A percentile compares a stretch with the other conserved stretches of the same genome.
phyloP scores from a whole-genome alignment of 1,140 invertebrate species.

The Cotesia chilonis region DNA sequence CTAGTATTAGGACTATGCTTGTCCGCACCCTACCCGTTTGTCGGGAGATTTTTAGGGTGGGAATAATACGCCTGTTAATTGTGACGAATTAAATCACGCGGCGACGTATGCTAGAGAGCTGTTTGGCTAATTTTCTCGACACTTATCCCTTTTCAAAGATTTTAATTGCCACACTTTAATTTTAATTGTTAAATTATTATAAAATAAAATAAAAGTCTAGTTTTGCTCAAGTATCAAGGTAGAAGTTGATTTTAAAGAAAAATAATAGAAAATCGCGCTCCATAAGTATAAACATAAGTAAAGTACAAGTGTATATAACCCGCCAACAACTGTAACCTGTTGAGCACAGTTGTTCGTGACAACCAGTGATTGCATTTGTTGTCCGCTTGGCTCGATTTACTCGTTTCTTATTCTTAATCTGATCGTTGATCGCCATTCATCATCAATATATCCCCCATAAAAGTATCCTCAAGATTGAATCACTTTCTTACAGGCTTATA shows the following conservation, averaged over 20 bases:
- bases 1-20: background rate
- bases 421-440: background rate
- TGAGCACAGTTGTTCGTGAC: conserved; percentile 58
- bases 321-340: conserved; percentile 51
- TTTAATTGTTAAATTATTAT: background rate
- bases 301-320: too few species aligned
- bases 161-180: background rate
- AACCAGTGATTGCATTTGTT: conserved; percentile 59
- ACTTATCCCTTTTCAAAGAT: background rate
- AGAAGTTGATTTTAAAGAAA: background rate
- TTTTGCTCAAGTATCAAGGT: background rate
- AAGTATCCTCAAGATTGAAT: background rate
- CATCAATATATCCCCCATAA: background rate
- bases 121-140: background rate
- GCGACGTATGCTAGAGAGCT: conserved; percentile 38
- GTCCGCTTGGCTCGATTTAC: conserved; percentile 41
- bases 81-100: conserved; percentile 61
- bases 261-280: background rate
- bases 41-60: conserved; percentile 17
- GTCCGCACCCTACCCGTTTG: conserved; percentile 11
- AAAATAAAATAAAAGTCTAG: too few species aligned
- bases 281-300: too few species aligned
- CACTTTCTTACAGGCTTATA: too few species aligned
- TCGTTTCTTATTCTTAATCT: conserved; percentile 31
- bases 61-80: conserved; percentile 51